A percentile compares a stretch with the other conserved stretches of the same genome.
These are phyloP conservation scores for Boleophthalmus pectinirostris DNA, from an alignment of 2,113 vertebrate genomes.

Conservation along the genomic window DNA sequence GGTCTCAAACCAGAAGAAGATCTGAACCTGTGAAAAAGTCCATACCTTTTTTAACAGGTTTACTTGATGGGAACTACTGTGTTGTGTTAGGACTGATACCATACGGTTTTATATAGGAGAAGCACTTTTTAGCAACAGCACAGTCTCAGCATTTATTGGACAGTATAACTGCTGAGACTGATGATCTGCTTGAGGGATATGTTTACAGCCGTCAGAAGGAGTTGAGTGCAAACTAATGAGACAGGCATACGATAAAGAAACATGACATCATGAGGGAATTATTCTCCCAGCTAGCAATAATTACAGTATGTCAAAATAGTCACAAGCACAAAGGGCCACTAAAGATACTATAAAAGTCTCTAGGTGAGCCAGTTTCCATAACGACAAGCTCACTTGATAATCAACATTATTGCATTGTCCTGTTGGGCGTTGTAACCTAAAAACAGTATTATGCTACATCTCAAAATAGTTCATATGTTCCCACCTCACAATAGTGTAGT, in stretches of 20 bases:
- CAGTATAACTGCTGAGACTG: background rate
- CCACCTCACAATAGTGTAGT: background rate
- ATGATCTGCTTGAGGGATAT: background rate
- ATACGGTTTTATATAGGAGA: no score
- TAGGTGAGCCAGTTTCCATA: background rate
- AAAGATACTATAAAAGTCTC: background rate
- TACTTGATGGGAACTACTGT: no score
- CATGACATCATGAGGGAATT: no score
- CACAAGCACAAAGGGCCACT: background rate
- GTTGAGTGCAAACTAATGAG: background rate
- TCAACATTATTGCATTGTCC: background rate
- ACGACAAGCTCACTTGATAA: background rate
- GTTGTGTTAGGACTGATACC: no score
- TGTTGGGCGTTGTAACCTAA: background rate
- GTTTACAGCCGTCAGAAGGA: background rate
- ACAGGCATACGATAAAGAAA: no score
- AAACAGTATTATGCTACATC: background rate
- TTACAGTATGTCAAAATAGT: no score
- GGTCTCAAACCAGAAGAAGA: no score
- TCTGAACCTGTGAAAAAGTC: no score
- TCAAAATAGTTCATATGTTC: background rate
- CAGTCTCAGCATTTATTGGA: background rate
- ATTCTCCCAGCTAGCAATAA: no score
- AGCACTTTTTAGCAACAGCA: no score
- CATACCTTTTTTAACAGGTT: no score